Evolutionary conservation across 2,888 invertebrate species (phyloP).

Genomic region (Troides oblongomaculatus): DNA sequence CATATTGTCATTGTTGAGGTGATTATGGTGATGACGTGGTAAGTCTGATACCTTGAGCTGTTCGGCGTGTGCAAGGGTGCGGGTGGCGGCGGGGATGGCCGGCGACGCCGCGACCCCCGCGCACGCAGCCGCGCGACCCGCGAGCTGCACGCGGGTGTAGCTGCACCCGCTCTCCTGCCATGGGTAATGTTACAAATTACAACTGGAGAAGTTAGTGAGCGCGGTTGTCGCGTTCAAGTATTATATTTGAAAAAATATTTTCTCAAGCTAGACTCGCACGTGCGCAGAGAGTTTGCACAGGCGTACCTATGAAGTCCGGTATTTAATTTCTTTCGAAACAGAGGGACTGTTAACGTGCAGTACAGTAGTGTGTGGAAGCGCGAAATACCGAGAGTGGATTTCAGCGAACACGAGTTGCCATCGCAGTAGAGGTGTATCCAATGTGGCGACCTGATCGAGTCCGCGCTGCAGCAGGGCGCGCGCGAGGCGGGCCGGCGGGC

Average conservation of each 20-base stretch:
- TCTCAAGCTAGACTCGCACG: no score
- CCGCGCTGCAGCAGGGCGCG: constrained; percentile 2
- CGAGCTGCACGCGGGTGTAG: constrained; percentile 23
- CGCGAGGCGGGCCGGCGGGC: constrained; percentile 7
- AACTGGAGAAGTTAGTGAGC: no score
- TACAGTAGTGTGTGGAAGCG: no score
- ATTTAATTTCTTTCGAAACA: no score
- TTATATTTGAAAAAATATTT: no score
- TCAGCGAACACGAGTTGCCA: no score
- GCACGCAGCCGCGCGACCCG: constrained; percentile 31
- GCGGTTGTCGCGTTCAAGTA: no score
- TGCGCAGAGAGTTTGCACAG: no score
- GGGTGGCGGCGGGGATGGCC: constrained; percentile 5
- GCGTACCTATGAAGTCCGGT: no score
- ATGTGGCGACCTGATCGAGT: not conserved
- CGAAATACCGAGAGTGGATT: no score
- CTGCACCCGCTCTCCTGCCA: not conserved
- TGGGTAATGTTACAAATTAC: not conserved
- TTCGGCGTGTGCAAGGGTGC: constrained; percentile 4
- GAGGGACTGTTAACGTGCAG: no score
- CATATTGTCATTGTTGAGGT: not conserved
- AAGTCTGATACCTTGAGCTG: not conserved
- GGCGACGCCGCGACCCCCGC: constrained; percentile 30
- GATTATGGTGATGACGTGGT: not conserved
- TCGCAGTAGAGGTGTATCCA: not conserved